These are phyloP conservation scores for Tethea ocularis DNA, from an alignment of 2,888 invertebrate species.

Conservation along the genomic window DNA sequence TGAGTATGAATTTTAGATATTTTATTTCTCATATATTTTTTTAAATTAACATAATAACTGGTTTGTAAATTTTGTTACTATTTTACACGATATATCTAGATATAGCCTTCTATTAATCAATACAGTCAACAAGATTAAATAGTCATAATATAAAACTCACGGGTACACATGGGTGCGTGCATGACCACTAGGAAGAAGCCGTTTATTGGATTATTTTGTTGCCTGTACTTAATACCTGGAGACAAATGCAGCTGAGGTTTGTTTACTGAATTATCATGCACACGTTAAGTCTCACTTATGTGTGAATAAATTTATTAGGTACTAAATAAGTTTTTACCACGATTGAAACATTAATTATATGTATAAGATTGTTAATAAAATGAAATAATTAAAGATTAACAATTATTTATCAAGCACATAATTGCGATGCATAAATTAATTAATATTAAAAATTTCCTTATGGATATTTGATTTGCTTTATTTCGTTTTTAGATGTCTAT, in stretches of 20 bases:
- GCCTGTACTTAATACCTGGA: constrained; percentile 16
- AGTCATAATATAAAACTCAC: constrained; percentile 12
- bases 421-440: not conserved
- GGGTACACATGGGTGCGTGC: constrained; percentile 18
- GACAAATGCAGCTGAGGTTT: constrained; percentile 7
- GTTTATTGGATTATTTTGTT: constrained; percentile 23
- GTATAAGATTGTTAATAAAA: not conserved
- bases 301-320: not conserved
- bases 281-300: not conserved
- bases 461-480: too few relatives aligned
- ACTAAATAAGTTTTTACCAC: not conserved
- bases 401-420: not conserved
- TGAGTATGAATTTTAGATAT: too few relatives aligned
- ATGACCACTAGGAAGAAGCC: not conserved
- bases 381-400: not conserved
- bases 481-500: too few relatives aligned
- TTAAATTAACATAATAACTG: too few relatives aligned
- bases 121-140: constrained; percentile 19
- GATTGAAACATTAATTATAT: not conserved
- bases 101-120: not conserved
- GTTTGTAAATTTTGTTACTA: too few relatives aligned
- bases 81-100: too few relatives aligned
- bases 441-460: too few relatives aligned
- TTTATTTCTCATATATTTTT: too few relatives aligned
- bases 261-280: not conserved